Evolutionary conservation across 1,140 invertebrate species (phyloP), one percentile per base, ranked within the genome.

Genomic region (Coptotermes formosanus): DNA sequence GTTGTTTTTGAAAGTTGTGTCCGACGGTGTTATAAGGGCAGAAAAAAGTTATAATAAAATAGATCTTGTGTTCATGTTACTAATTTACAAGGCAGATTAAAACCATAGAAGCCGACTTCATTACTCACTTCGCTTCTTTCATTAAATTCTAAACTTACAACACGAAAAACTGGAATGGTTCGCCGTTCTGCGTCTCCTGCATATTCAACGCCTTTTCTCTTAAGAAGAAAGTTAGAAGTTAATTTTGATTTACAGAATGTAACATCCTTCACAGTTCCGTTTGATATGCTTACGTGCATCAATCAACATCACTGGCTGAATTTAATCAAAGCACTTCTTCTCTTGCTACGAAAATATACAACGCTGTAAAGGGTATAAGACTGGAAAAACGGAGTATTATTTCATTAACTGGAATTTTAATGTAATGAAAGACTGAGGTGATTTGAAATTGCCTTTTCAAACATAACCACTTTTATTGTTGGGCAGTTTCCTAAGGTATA

Each of bases 111-210:
- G 25, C 25, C 0, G 59, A 75, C 25, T 75, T 75, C 64, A 75
- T 75, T 75, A 75, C 64, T 75, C 64, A 75, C n/a, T n/a, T 75
- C 64, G n/a, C 64, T 75, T 75, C 64, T 75, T 75, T 75, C n/a
- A 75, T 75, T 75, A 75, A 75, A 75, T 75, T 75, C 64, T 25
- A 75, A 75, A 75, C n/a, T n/a, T 75, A 75, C n/a, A 75, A 75
- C 64, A 75, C 64, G n/a, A 75, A 0, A 19, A 16, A n/a, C 25
- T 11, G 14, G 14, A 30, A 30, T 12, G 25, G 25, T 75, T 75
- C 64, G 25, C n/a, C 64, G 6, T 75, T n/a, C 19, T 75, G n/a
- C 25, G 64, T 75, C 25, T 75, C 16, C n/a, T 75, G 64, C 64
- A 75, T 75, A 75, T 75, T 75, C 64, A 75, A 75, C 64, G 64